Evolutionary conservation across 1,140 invertebrate genomes (phyloP).

Genomic region (Condylostylus longicornis): DNA sequence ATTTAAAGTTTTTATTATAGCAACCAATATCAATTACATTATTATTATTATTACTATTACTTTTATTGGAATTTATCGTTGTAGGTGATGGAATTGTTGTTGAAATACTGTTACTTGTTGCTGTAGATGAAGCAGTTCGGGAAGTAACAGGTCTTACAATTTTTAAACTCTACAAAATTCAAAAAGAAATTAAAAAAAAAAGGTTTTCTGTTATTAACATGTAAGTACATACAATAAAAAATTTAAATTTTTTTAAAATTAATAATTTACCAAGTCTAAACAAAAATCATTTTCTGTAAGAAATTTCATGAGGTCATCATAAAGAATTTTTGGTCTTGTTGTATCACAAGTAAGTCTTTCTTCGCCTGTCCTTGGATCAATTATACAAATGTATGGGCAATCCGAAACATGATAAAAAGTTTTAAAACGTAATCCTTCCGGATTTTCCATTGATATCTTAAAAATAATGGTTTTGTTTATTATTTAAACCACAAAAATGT

Average conservation of each 20-base stretch:
- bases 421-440: conserved; percentile 51
- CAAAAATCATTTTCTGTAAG: conserved; percentile 12
- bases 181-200: conserved; percentile 11
- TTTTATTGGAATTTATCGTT: background rate
- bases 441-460: conserved; percentile 50
- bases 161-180: conserved; percentile 19
- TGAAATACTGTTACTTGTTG: conserved; percentile 11
- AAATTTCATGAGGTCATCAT: conserved; percentile 18
- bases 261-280: background rate
- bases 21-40: background rate
- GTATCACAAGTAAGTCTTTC: conserved; percentile 23
- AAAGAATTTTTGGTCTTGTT: conserved; percentile 17
- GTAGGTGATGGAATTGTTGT: conserved; percentile 1
- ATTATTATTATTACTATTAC: conserved; percentile 2
- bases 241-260: background rate
- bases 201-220: conserved; percentile 14
- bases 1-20: conserved; percentile 15
- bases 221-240: background rate
- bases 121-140: conserved; percentile 10
- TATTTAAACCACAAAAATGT: conserved; percentile 1
- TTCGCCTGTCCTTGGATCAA: conserved; percentile 65
- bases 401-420: conserved; percentile 51
- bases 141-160: conserved; percentile 7
- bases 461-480: background rate
- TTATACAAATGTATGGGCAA: conserved; percentile 57